Evolutionary conservation across 2,888 invertebrate genomes (phyloP).

Genomic region (Ptychoptera contaminata): DNA sequence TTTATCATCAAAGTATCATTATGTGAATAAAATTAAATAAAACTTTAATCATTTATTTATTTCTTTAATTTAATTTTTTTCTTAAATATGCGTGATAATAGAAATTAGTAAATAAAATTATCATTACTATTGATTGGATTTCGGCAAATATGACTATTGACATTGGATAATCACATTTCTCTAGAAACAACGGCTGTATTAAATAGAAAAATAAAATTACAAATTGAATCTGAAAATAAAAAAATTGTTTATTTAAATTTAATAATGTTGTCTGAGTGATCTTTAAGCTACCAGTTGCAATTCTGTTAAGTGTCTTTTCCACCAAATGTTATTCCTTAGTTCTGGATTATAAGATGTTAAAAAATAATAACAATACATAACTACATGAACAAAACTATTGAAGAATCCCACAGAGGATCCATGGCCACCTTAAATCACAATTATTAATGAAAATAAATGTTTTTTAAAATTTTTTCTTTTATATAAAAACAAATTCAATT

Average conservation of each 20-base stretch:
- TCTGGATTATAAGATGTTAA: slow-evolving; percentile 53
- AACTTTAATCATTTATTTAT: too few species aligned
- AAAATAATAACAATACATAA: slow-evolving; percentile 76
- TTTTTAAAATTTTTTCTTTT: not conserved
- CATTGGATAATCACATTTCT: slow-evolving; percentile 42
- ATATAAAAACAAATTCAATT: slow-evolving; percentile 11
- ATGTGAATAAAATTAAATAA: too few species aligned
- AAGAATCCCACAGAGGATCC: slow-evolving; percentile 45
- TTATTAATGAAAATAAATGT: too few species aligned
- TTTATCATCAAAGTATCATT: too few species aligned
- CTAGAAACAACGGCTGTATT: slow-evolving; percentile 32
- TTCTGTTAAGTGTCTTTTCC: slow-evolving; percentile 75
- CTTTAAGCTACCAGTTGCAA: slow-evolving; percentile 52
- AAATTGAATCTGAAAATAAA: slow-evolving; percentile 41
- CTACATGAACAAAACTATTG: slow-evolving; percentile 58
- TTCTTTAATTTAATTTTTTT: too few species aligned
- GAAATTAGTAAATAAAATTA: slow-evolving; percentile 49
- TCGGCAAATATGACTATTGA: slow-evolving; percentile 37
- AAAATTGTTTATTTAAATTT: too few species aligned
- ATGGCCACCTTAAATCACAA: slow-evolving; percentile 45
- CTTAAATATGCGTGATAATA: slow-evolving; percentile 42
- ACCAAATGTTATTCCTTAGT: slow-evolving; percentile 55
- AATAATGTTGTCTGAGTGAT: too few species aligned
- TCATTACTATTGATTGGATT: slow-evolving; percentile 49
- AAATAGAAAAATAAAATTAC: slow-evolving; percentile 40